Evolutionary conservation across 2,888 invertebrate genomes (phyloP), one percentile per base, ranked within the genome.

Genomic region (Callyntrura guangdongensis): DNA sequence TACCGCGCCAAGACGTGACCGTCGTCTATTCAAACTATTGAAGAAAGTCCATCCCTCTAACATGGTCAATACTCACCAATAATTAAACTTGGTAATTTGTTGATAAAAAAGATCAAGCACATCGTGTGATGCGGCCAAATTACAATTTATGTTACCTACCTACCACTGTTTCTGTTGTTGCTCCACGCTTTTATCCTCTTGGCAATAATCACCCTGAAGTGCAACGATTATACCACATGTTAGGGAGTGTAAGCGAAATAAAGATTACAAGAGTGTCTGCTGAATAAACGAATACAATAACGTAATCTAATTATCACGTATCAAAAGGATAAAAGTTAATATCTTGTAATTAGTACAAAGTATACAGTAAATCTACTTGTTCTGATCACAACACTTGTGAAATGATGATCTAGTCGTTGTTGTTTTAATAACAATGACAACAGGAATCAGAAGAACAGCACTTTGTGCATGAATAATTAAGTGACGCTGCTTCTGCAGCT

Each of bases 381-480:
- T 25, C 4, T n/a, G n/a, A 12, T 27, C 67, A 27, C 14, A 27
- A 36, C 27, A 67, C 25, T 67, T 36, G 27, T 67, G 27, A 11
- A 27, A 25, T 27, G 27, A 67, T 67, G 20, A 67, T 61, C 6
- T n/a, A 22, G 27, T 27, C 9, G 67, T 67, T 20, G 25, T 67
- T 27, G 17, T 72, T 0, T n/a, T n/a, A 72, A 72, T 45, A 45
- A 61, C 17, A 61, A 47, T 72, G 72, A 72, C 72, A 72, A 45
- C 45, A n/a, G 72, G 36, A 72, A 17, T 72, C 72, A 72, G 45
- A 67, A 67, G 67, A 36, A 72, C 72, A 45, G n/a, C 72, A 45
- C 72, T 45, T 72, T 45, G 27, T 36, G 45, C 72, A 72, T 72
- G 14, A 72, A 72, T 47, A 72, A 72, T 72, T 36, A 72, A 72